Evolutionary conservation across 2,797 vertebrate genomes (phyloP).

Genomic region (Periophthalmus magnuspinnatus): DNA sequence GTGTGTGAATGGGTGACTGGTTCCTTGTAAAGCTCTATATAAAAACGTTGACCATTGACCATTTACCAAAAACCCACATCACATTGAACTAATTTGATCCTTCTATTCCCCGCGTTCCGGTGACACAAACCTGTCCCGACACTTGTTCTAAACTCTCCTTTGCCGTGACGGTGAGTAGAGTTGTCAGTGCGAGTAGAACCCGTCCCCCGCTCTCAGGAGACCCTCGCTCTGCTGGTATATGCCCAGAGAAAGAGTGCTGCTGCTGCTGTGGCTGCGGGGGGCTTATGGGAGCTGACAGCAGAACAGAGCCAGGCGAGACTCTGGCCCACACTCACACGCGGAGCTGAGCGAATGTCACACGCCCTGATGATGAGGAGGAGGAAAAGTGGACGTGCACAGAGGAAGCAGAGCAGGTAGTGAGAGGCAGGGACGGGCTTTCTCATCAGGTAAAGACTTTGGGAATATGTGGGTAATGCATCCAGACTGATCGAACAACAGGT

Average conservation of each 20-base stretch:
- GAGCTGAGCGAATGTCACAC: constrained; percentile 61
- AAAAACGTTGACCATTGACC: too few species aligned
- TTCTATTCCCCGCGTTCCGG: too few species aligned
- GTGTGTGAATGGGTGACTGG: too few species aligned
- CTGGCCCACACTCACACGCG: constrained; percentile 65
- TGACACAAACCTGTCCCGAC: constrained; percentile 25
- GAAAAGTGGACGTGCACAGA: background rate
- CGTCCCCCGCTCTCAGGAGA: constrained; percentile 25
- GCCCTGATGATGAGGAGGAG: constrained; percentile 63
- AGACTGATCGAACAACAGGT: too few species aligned
- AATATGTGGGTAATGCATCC: too few species aligned
- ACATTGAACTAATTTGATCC: too few species aligned
- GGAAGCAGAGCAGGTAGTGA: too few species aligned
- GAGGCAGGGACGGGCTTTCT: too few species aligned
- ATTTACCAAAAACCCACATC: too few species aligned
- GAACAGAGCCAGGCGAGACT: constrained; percentile 47
- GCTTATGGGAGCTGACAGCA: constrained; percentile 63
- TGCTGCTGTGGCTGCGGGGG: constrained; percentile 41
- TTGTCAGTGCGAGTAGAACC: constrained; percentile 45
- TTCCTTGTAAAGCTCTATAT: too few species aligned
- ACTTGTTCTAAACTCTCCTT: constrained; percentile 30
- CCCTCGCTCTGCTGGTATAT: constrained; percentile 45
- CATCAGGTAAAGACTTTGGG: too few species aligned
- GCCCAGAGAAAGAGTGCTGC: constrained; percentile 33
- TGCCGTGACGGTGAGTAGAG: constrained; percentile 18